These are phyloP conservation scores for Entomyzon cyanotis DNA, from an alignment of 2,113 vertebrate species.

Conservation along the genomic window DNA sequence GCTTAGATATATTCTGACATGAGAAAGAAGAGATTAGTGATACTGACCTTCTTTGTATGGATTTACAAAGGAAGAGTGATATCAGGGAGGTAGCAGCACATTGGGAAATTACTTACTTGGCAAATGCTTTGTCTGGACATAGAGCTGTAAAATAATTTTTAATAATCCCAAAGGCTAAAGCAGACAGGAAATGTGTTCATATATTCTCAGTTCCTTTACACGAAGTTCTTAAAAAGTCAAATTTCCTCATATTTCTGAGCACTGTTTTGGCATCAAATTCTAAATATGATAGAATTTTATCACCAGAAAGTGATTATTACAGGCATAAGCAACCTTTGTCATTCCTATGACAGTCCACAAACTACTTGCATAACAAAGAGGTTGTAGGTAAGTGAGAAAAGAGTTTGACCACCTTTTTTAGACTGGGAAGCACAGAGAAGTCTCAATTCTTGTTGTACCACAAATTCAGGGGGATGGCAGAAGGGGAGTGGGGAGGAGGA, in stretches of 20 bases:
- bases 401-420: background rate
- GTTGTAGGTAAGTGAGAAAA: background rate
- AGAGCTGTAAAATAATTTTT: background rate
- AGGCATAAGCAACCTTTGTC: background rate
- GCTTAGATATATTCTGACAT: background rate
- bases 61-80: background rate
- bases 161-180: background rate
- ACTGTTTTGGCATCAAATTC: background rate
- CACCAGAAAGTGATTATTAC: background rate
- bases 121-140: background rate
- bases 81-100: background rate
- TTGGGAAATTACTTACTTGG: background rate
- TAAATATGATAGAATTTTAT: background rate
- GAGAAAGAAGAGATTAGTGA: background rate
- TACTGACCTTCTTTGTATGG: background rate
- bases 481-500: accelerated
- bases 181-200: background rate
- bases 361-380: accelerated
- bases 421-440: background rate
- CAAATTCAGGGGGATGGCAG: background rate
- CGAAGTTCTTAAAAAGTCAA: background rate
- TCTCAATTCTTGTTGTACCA: background rate
- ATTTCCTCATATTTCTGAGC: background rate
- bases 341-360: background rate
- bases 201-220: background rate